A percentile compares a stretch with the other conserved stretches of the same genome.
Evolutionary conservation across 2,113 vertebrate species (phyloP).

Genomic region (Acinonyx jubatus): DNA sequence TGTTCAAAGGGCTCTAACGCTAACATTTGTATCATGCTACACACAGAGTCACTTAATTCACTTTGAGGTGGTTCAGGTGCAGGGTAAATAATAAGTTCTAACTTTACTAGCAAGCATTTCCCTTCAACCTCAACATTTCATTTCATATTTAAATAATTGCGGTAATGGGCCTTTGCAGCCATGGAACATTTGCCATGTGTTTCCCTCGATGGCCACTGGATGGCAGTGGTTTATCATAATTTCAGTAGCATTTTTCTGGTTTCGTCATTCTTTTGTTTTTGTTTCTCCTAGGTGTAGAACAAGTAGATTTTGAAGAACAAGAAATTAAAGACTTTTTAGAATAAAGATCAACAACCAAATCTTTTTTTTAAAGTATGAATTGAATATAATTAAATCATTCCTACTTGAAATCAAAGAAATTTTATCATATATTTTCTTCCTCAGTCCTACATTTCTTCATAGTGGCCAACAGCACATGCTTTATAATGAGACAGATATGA

Average conservation of each 20-base stretch:
- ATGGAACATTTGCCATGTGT: neutral
- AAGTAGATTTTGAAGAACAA: neutral
- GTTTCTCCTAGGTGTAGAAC: neutral
- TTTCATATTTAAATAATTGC: neutral
- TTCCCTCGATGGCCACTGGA: neutral
- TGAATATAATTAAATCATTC: neutral
- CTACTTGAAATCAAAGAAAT: neutral
- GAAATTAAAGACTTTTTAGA: neutral
- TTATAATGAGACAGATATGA: neutral
- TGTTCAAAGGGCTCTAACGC: neutral
- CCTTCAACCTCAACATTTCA: neutral
- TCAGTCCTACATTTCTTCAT: neutral
- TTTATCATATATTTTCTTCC: neutral
- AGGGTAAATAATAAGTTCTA: neutral
- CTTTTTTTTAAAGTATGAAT: neutral
- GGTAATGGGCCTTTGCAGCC: neutral
- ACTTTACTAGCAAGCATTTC: neutral
- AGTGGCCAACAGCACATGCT: neutral
- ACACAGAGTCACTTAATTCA: neutral
- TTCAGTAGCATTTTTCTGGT: neutral
- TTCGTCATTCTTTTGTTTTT: neutral
- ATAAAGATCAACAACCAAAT: neutral
- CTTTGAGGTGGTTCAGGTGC: neutral
- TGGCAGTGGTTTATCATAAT: slow-evolving; percentile 15
- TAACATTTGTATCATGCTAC: neutral